phyloP scores from a whole-genome alignment of 2,113 vertebrate genomes.

The Apaloderma vittatum region DNA sequence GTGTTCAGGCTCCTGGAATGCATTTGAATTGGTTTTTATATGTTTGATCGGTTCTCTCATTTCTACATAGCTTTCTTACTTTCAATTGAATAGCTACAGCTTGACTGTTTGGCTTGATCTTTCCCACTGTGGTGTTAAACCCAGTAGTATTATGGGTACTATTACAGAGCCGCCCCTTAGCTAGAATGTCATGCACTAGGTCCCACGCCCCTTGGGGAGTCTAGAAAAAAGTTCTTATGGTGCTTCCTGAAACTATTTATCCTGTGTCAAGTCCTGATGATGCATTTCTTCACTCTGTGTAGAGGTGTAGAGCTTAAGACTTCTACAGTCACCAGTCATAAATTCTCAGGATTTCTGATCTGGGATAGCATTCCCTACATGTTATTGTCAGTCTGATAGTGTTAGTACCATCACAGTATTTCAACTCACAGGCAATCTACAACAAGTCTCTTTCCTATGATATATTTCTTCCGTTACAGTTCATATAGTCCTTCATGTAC shows the following conservation, averaged over 20 bases:
- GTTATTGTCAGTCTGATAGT: not conserved
- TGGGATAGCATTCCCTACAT: not conserved
- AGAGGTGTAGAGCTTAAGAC: not conserved
- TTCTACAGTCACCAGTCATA: not conserved
- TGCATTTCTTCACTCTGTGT: not conserved
- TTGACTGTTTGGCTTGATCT: not conserved
- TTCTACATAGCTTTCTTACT: not conserved
- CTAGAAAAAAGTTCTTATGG: not conserved
- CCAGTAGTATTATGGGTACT: not conserved
- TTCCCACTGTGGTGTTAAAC: not conserved
- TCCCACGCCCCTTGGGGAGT: not conserved
- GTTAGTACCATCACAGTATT: not conserved
- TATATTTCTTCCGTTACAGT: not conserved
- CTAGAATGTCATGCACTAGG: not conserved
- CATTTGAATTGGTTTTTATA: not conserved
- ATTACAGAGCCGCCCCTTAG: not conserved
- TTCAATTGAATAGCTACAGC: not conserved
- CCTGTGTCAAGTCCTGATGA: not conserved
- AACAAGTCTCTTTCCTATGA: not conserved
- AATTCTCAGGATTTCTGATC: not conserved
- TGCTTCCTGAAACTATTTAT: not conserved
- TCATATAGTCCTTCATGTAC: not conserved
- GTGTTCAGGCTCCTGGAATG: not conserved
- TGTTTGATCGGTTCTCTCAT: not conserved
- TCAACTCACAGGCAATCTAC: not conserved